A percentile compares a stretch with the other conserved stretches of the same genome.
These are phyloP conservation scores for Caenorhabditis sp. DNA, from an alignment of 2,888 invertebrate genomes.

Conservation along the genomic window DNA sequence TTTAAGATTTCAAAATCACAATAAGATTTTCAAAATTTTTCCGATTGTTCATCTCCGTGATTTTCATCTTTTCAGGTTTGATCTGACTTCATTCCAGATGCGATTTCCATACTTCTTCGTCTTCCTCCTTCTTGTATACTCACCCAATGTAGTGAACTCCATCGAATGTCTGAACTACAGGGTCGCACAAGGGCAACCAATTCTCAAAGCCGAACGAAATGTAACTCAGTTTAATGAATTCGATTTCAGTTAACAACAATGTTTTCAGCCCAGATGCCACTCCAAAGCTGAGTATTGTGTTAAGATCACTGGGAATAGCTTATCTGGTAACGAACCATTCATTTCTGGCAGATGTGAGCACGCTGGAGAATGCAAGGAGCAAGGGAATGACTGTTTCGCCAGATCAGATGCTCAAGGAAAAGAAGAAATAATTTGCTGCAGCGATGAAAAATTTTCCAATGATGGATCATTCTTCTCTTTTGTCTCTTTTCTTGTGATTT, in stretches of 20 bases:
- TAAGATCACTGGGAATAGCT: constrained; percentile 37
- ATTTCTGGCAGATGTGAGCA: constrained; percentile 43
- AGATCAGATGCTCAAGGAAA: constrained; percentile 32
- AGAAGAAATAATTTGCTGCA: constrained; percentile 52
- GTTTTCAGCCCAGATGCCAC: constrained; percentile 44
- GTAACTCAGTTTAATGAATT: too few species aligned
- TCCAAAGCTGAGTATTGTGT: constrained; percentile 47
- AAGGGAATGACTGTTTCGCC: constrained; percentile 27
- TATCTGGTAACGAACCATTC: constrained; percentile 24
- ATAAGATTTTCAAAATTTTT: constrained; percentile 9
- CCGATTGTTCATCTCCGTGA: neutral
- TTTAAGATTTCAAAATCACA: neutral
- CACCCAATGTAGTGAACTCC: neutral
- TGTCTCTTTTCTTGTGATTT: constrained; percentile 3
- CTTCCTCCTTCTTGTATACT: constrained; percentile 22
- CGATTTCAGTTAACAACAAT: too few species aligned
- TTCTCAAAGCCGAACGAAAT: constrained; percentile 42
- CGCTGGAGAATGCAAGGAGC: constrained; percentile 33
- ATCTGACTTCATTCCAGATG: constrained; percentile 37
- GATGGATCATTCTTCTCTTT: constrained; percentile 18
- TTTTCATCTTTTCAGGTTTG: neutral
- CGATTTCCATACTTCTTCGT: constrained; percentile 12
- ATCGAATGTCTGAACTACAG: constrained; percentile 49
- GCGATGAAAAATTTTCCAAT: constrained; percentile 43
- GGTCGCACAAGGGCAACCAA: constrained; percentile 40